phyloP scores from a whole-genome alignment of 2,888 invertebrate species.

The Spilosoma lubricipeda region DNA sequence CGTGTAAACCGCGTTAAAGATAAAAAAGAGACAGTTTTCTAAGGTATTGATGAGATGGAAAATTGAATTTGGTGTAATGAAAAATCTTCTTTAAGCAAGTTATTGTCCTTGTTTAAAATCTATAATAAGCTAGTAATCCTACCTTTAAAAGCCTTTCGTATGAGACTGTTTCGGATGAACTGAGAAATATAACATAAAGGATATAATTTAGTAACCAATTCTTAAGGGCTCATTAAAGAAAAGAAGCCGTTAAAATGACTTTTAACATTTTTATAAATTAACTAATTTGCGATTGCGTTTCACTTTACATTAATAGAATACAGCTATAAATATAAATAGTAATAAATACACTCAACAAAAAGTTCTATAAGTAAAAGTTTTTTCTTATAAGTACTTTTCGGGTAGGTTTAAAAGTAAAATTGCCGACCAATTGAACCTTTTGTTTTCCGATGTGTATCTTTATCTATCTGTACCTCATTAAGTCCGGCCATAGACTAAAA shows the following conservation, averaged over 20 bases:
- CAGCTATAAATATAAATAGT: too few relatives aligned
- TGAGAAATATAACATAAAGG: not conserved
- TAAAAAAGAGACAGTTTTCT: conserved; percentile 10
- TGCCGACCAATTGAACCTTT: conserved; percentile 1
- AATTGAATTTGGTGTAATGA: not conserved
- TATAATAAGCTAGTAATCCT: not conserved
- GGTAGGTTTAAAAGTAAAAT: not conserved
- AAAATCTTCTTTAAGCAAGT: too few relatives aligned
- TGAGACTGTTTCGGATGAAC: not conserved
- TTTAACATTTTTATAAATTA: too few relatives aligned
- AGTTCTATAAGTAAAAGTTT: too few relatives aligned
- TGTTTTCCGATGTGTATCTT: conserved; percentile 43
- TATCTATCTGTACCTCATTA: conserved; percentile 51
- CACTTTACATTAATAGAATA: too few relatives aligned
- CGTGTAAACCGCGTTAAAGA: conserved; percentile 9
- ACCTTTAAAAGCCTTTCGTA: not conserved
- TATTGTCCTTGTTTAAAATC: not conserved
- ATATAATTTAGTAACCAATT: not conserved
- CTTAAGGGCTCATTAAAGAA: not conserved
- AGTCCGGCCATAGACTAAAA: not conserved
- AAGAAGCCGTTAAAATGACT: too few relatives aligned
- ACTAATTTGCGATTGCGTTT: too few relatives aligned
- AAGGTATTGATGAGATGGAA: not conserved
- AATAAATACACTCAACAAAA: too few relatives aligned
- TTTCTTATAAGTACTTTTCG: too few relatives aligned